A percentile compares a stretch with the other conserved stretches of the same genome.
Conservation (phyloP, 2,888 invertebrate species). For the Hermaeophaga mercurialis region DNA sequence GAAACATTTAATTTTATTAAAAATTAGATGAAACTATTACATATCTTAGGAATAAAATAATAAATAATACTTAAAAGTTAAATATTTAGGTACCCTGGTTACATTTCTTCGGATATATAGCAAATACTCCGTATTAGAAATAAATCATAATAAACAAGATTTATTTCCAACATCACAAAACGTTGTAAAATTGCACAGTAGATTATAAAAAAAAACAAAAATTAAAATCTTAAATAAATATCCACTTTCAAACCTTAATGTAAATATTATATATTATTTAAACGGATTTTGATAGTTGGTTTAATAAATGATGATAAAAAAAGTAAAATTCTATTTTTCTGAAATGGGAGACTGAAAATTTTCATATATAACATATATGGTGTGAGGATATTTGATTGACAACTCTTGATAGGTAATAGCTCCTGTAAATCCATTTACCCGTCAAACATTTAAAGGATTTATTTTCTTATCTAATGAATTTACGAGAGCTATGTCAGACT, state of each 20-base stretch:
- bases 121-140: neutral
- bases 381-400: too few species aligned
- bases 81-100: constrained; percentile 29
- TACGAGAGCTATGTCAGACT: too few species aligned
- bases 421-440: too few species aligned
- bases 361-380: too few species aligned
- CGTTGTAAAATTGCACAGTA: constrained; percentile 18
- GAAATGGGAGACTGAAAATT: too few species aligned
- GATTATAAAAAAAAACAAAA: neutral
- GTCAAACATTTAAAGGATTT: too few species aligned
- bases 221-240: neutral
- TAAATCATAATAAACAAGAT: neutral
- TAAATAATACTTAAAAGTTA: constrained; percentile 25
- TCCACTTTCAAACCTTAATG: neutral
- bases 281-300: neutral
- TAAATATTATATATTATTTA: neutral
- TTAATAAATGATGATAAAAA: too few species aligned
- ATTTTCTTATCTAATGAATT: too few species aligned
- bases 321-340: too few species aligned
- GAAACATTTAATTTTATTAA: constrained; percentile 22
- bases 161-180: constrained; percentile 9
- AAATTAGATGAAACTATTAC: constrained; percentile 17
- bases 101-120: constrained; percentile 8
- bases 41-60: constrained; percentile 14
- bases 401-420: too few species aligned